These are phyloP conservation scores for Colius striatus DNA, from an alignment of 2,113 vertebrate genomes.

Conservation along the genomic window DNA sequence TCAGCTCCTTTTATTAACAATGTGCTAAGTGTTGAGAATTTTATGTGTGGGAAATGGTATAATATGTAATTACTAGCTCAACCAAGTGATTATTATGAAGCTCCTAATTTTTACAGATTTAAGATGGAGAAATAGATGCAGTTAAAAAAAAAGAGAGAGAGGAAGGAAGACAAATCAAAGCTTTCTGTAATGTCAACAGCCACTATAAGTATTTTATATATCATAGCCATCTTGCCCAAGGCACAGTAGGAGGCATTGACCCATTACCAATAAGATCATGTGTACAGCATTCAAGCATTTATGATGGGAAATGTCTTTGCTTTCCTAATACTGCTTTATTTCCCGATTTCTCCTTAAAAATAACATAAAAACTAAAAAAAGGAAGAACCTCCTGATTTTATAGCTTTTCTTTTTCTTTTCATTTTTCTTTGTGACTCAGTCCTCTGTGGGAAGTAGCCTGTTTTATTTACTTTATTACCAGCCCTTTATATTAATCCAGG, in stretches of 20 bases:
- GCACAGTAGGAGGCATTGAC: conserved; percentile 35
- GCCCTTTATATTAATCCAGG: neutral
- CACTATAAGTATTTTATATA: conserved; percentile 41
- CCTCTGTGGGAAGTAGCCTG: neutral
- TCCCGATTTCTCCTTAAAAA: neutral
- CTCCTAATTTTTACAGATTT: conserved; percentile 7
- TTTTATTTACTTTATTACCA: neutral
- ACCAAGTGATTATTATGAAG: neutral
- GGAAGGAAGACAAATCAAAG: neutral
- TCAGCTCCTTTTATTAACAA: neutral
- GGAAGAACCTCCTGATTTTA: neutral
- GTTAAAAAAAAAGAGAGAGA: neutral
- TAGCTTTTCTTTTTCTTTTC: neutral
- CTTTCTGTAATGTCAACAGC: conserved; percentile 7
- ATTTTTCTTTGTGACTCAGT: neutral
- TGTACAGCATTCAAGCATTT: conserved; percentile 7
- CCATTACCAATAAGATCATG: conserved; percentile 43
- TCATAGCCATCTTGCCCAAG: conserved; percentile 31
- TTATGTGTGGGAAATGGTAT: neutral
- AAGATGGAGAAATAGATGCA: neutral
- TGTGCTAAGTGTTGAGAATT: neutral
- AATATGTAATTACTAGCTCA: neutral
- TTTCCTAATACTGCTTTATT: neutral
- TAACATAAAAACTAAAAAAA: neutral
- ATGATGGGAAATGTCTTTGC: conserved; percentile 12